These are phyloP conservation scores for Danaus plexippus DNA, from an alignment of 1,140 invertebrate genomes.

Conservation along the genomic window DNA sequence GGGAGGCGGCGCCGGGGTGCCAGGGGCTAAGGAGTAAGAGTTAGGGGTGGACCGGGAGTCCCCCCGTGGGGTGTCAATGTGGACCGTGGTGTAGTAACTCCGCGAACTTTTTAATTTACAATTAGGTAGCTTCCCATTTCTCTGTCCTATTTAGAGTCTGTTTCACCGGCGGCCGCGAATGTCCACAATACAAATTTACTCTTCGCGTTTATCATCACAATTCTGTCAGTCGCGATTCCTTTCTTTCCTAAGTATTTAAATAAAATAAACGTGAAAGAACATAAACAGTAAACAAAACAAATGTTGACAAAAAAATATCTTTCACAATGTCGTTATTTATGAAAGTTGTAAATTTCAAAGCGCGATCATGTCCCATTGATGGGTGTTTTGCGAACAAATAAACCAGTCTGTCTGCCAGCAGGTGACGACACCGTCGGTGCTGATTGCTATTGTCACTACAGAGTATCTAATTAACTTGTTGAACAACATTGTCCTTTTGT, in stretches of 20 bases:
- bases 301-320: not conserved
- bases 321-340: conserved; percentile 9
- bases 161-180: conserved; percentile 60
- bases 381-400: conserved; percentile 33
- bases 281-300: conserved; percentile 8
- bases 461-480: conserved; percentile 52
- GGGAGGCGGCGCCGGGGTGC: conserved; percentile 6
- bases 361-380: not conserved
- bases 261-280: conserved; percentile 4
- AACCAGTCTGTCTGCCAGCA: conserved; percentile 31
- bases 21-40: conserved; percentile 17
- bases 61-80: conserved; percentile 61
- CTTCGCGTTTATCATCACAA: conserved; percentile 39
- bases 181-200: conserved; percentile 68
- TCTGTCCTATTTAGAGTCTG: conserved; percentile 69
- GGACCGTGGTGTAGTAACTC: conserved; percentile 71
- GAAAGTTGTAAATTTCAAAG: too few species aligned
- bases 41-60: conserved; percentile 25
- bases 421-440: conserved; percentile 21
- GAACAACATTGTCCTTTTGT: conserved; percentile 24
- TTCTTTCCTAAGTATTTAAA: not conserved
- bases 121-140: conserved; percentile 71
- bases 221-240: too few species aligned
- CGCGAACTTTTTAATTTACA: conserved; percentile 72
- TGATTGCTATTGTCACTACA: conserved; percentile 39